Percentiles rank a stretch among this genome's conserved stretches.
Conservation (phyloP, 2,797 vertebrate species). For the Xenentodon cancila region DNA sequence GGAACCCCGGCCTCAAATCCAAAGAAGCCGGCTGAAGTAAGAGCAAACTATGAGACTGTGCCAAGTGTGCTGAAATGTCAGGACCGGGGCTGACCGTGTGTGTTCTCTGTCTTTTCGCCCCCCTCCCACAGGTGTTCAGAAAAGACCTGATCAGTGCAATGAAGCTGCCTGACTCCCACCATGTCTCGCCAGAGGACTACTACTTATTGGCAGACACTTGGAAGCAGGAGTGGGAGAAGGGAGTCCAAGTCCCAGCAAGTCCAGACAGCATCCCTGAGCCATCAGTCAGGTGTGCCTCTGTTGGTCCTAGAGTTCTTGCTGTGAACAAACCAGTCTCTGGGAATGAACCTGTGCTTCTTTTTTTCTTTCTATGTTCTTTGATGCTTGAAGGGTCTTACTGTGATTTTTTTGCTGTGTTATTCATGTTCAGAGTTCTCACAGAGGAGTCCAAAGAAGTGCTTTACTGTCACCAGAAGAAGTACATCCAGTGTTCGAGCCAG, state of each 20-base stretch:
- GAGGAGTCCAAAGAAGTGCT: slow-evolving; percentile 90
- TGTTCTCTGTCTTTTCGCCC: neutral
- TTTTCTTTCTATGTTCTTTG: too few species aligned
- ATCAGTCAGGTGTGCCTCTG: slow-evolving; percentile 86
- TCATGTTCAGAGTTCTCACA: slow-evolving; percentile 80
- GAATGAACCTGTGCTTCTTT: too few species aligned
- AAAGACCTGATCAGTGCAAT: slow-evolving; percentile 99
- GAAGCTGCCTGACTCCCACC: slow-evolving; percentile 97
- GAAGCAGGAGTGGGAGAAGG: slow-evolving; percentile 99
- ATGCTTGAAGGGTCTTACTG: too few species aligned
- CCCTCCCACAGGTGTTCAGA: slow-evolving; percentile 89
- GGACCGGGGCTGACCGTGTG: neutral
- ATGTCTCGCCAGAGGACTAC: slow-evolving; percentile 92
- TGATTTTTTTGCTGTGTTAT: neutral
- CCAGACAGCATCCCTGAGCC: slow-evolving; percentile 91
- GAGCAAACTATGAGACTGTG: neutral
- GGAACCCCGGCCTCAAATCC: slow-evolving; percentile 88
- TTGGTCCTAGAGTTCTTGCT: neutral
- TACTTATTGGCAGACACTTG: slow-evolving; percentile 94
- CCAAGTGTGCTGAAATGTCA: neutral
- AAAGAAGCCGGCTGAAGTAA: slow-evolving; percentile 96
- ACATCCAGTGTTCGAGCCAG: slow-evolving; percentile 87
- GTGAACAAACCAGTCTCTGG: neutral
- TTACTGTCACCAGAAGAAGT: slow-evolving; percentile 91
- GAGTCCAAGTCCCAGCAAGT: slow-evolving; percentile 94